Conservation (phyloP, 2,888 invertebrate genomes). For the Amphimallon solstitiale region DNA sequence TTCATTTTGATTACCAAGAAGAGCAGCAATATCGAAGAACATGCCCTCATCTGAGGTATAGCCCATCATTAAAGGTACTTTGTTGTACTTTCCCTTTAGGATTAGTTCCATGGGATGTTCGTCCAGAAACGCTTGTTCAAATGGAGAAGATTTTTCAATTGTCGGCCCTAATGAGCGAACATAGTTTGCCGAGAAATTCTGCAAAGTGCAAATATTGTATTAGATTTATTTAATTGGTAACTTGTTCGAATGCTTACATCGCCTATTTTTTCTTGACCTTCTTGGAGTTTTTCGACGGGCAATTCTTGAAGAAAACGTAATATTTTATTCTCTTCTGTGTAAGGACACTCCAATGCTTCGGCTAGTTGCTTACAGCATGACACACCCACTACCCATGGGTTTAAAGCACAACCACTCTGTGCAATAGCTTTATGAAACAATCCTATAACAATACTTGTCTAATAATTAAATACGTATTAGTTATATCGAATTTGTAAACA, state of each 20-base stretch:
- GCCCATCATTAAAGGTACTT: no score
- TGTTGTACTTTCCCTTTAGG: no score
- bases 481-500: not conserved
- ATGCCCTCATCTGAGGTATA: no score
- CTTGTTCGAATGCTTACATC: constrained; percentile 32
- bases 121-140: no score
- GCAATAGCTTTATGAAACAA: constrained; percentile 45
- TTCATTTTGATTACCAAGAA: constrained; percentile 36
- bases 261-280: constrained; percentile 29
- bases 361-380: constrained; percentile 2
- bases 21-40: no score
- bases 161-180: no score
- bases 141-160: no score
- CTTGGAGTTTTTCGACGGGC: constrained; percentile 25
- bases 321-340: constrained; percentile 16
- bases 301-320: constrained; percentile 27
- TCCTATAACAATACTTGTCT: constrained; percentile 13
- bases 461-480: not conserved
- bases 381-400: constrained; percentile 18
- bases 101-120: no score
- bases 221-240: no score
- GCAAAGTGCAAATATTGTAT: no score
- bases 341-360: constrained; percentile 5
- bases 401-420: constrained; percentile 39
- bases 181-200: no score